Evolutionary conservation across 2,888 invertebrate species (phyloP).

Genomic region (Drosophila lutescens): DNA sequence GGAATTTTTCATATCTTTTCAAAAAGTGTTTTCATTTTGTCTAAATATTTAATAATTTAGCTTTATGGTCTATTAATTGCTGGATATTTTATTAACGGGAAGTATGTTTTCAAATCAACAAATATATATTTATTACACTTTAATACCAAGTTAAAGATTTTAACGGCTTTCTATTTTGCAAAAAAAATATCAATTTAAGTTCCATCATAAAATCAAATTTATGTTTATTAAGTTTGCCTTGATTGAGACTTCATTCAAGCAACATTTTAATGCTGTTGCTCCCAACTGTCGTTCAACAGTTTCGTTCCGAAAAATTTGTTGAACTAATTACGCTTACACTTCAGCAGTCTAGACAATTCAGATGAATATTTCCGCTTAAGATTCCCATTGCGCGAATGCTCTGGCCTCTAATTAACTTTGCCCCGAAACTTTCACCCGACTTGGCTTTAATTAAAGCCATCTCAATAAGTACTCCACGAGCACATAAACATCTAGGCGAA

Average conservation of each 20-base stretch:
- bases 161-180: no score
- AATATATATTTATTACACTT: no score
- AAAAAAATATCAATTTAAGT: no score
- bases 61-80: no score
- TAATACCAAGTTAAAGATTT: no score
- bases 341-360: constrained; percentile 39
- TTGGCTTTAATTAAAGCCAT: constrained; percentile 63
- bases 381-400: constrained; percentile 29
- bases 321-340: constrained; percentile 39
- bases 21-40: no score
- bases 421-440: constrained; percentile 43
- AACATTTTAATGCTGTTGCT: not conserved
- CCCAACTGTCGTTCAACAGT: constrained; percentile 3
- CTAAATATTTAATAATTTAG: no score
- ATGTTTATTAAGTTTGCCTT: constrained; percentile 2
- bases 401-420: constrained; percentile 44
- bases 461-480: constrained; percentile 56
- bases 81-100: no score
- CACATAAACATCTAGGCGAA: constrained; percentile 32
- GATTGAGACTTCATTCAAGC: not conserved
- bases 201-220: not conserved
- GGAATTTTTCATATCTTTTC: no score
- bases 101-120: no score
- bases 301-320: not conserved
- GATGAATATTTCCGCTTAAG: constrained; percentile 43